Conservation (phyloP, 2,113 vertebrate species). For the Bujurquina vittata region DNA sequence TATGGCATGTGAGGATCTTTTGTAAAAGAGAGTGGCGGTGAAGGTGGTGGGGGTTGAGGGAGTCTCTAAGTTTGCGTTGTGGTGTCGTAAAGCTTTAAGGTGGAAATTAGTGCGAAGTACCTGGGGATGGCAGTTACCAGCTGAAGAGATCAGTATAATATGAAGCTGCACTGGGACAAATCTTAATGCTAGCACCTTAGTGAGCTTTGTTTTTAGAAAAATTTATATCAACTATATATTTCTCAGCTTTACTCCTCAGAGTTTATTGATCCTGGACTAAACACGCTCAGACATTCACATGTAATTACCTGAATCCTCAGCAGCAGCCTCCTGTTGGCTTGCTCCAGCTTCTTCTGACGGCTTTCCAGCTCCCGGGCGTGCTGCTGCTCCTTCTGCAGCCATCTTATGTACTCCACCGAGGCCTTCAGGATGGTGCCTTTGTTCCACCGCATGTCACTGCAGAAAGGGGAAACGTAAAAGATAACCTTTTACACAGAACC, state of each 20-base stretch:
- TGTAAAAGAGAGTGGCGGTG: neutral
- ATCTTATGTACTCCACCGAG: constrained; percentile 99
- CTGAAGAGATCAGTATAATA: neutral
- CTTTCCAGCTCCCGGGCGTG: constrained; percentile 92
- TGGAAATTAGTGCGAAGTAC: constrained; percentile 8
- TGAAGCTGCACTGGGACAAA: neutral
- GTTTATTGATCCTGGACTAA: neutral
- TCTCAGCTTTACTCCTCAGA: neutral
- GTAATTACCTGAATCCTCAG: constrained; percentile 94
- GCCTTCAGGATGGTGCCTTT: constrained; percentile 99
- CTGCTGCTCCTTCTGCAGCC: constrained; percentile 99
- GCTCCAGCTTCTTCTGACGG: constrained; percentile 97
- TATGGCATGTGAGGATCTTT: neutral
- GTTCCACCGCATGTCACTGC: constrained; percentile 99
- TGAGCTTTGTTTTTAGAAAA: neutral
- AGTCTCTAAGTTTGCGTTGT: neutral
- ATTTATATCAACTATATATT: neutral
- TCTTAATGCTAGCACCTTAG: too few relatives aligned
- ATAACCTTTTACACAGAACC: constrained; percentile 92
- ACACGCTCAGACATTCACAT: neutral
- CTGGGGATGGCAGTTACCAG: neutral
- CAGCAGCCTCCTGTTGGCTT: constrained; percentile 90
- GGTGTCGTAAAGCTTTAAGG: constrained; percentile 15
- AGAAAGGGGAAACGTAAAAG: constrained; percentile 74
- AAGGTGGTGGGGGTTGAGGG: neutral